Conservation (phyloP, 2,797 vertebrate genomes). For the Accipiter badius region DNA sequence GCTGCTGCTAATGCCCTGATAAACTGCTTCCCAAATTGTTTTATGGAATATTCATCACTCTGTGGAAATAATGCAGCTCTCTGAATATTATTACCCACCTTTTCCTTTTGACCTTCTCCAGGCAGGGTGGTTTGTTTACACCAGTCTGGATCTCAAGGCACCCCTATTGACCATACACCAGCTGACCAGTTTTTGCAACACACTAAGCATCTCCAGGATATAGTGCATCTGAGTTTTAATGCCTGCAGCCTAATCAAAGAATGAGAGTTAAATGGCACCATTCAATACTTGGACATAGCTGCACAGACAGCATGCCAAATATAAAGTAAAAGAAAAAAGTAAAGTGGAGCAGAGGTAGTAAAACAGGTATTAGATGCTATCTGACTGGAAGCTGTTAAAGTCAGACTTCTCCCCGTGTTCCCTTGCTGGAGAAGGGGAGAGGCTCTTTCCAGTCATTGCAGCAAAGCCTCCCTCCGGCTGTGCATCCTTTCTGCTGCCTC, state of each 20-base stretch:
- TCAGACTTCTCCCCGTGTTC: rapidly evolving
- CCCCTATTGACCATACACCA: not conserved
- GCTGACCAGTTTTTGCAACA: not conserved
- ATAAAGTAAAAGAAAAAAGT: no score
- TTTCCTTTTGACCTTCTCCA: not conserved
- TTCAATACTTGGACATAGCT: rapidly evolving
- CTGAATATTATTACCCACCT: not conserved
- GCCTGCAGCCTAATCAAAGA: not conserved
- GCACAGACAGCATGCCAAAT: not conserved
- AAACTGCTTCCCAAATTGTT: slow-evolving; percentile 6
- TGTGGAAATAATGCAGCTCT: not conserved
- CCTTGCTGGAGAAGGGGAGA: not conserved
- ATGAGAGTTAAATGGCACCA: rapidly evolving
- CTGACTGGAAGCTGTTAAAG: not conserved
- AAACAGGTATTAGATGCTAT: rapidly evolving
- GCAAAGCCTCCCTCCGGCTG: rapidly evolving
- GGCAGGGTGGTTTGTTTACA: not conserved
- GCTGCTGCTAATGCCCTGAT: not conserved
- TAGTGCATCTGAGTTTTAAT: not conserved
- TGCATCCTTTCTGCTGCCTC: not conserved
- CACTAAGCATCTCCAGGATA: not conserved
- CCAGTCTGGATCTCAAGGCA: rapidly evolving
- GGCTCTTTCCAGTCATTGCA: not conserved
- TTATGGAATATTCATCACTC: not conserved
- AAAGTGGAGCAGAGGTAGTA: not conserved